Percentiles rank a stretch among this genome's conserved stretches.
phyloP scores from a whole-genome alignment of 2,888 invertebrate genomes.

The Scaptomyza parva region DNA sequence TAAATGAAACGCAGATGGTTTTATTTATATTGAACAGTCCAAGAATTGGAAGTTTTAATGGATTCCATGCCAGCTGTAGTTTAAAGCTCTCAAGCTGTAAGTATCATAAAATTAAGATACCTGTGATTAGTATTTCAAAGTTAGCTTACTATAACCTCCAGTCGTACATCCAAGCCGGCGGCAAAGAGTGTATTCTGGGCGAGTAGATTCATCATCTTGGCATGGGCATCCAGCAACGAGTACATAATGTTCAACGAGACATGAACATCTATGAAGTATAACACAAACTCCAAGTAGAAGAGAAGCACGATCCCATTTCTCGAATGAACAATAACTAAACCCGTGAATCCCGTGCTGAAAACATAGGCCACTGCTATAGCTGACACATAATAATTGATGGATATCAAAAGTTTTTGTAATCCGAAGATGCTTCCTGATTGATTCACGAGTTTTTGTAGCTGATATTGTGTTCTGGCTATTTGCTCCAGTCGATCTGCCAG shows the following conservation, averaged over 20 bases:
- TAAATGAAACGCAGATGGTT: neutral
- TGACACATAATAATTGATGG: conserved; percentile 25
- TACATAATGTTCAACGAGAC: conserved; percentile 25
- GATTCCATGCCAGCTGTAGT: conserved; percentile 39
- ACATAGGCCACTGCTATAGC: conserved; percentile 20
- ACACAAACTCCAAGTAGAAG: neutral
- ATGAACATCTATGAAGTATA: conserved; percentile 34
- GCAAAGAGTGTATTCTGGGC: conserved; percentile 13
- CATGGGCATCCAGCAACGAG: conserved; percentile 34
- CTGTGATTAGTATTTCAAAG: no score
- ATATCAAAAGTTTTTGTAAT: conserved; percentile 8
- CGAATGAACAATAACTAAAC: neutral
- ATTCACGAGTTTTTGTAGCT: conserved; percentile 15
- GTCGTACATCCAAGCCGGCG: conserved; percentile 35
- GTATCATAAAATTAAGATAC: neutral
- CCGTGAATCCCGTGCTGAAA: conserved; percentile 7
- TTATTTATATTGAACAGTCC: conserved; percentile 14
- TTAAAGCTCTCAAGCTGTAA: conserved; percentile 26
- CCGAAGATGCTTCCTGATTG: conserved; percentile 18
- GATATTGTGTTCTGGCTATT: conserved; percentile 37
- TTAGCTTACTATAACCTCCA: conserved; percentile 13
- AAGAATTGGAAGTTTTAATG: conserved; percentile 32
- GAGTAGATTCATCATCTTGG: conserved; percentile 31
- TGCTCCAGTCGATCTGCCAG: conserved; percentile 48
- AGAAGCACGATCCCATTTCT: neutral